Base-by-base conservation (phyloP, 2,113 vertebrate species). In the Thalassoma bifasciatum region DNA sequence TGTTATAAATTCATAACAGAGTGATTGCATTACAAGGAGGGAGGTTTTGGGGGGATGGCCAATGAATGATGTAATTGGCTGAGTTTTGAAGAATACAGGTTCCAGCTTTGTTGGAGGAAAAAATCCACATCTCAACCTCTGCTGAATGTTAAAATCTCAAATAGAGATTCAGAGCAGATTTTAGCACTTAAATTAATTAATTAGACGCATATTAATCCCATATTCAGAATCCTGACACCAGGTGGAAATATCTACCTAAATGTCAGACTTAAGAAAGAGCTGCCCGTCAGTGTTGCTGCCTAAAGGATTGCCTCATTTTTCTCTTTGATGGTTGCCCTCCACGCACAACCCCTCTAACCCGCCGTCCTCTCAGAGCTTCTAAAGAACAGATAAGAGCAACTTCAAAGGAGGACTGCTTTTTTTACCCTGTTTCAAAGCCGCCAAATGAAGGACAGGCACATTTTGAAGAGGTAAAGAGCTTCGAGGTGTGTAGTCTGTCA, bases 321-420 rank as follows among this genome's bases (percentile, higher is more conserved):
- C 66, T 79, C 77, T 90, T 83, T 86, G 75, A 90, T 79, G 82
- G 56, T 34, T 60, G 49, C 70, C 64, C 57, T 63, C 30, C 37
- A 21, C 21, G 17, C 44, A 21, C 47, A 23, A 10, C 53, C 24
- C 36, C 30, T 1, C 16, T 10, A 14, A 40, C 21, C 17, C 5
- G 2, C 13, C 11, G 26, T 44, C 22, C 24, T 36, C 50, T 61
- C 75, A 69, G 68, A 77, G 76, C 61, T 30, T 51, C 63, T 75
- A 56, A 50, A 75, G 62, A 78, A 61, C 44, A 75, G 73, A 82
- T 85, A 71, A 84, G 75, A 82, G 66, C 12, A 51, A 77, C 80
- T 89, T 86, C 76, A 87, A 90, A 91, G 81, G 53, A 44, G 17
- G 14, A 40, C 62, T 42, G 51, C 57, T 37, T 64, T 64, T 69